These are phyloP conservation scores for Myotis lucifugus DNA, from an alignment of 2,113 vertebrate species.

Conservation along the genomic window DNA sequence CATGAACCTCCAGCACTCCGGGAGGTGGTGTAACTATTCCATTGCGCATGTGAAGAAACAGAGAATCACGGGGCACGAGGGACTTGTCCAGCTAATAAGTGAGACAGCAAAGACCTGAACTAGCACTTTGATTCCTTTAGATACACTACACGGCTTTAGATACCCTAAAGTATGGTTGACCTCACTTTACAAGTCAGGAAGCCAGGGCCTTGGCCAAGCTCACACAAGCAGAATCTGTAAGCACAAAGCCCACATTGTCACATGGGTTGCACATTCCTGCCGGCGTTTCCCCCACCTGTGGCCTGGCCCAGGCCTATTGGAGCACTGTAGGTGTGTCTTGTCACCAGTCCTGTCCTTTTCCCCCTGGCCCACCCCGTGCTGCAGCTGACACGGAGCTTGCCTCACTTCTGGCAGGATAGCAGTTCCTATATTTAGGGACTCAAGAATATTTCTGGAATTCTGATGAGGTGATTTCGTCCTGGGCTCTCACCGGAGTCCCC, in stretches of 20 bases:
- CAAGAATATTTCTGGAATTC: background rate
- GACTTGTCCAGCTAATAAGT: background rate
- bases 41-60: background rate
- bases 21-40: background rate
- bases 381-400: background rate
- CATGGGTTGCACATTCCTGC: background rate
- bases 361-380: background rate
- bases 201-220: background rate
- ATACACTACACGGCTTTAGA: background rate
- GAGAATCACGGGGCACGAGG: no score
- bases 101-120: background rate
- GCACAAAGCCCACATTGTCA: background rate
- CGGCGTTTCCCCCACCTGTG: no score
- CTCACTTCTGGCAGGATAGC: background rate
- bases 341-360: background rate
- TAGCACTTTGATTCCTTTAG: background rate
- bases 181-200: background rate
- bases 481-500: background rate
- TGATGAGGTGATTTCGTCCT: slow-evolving; percentile 9
- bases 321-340: background rate
- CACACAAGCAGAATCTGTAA: rapidly evolving
- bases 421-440: slow-evolving; percentile 47
- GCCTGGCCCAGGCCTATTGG: background rate
- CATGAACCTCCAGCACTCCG: background rate
- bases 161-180: background rate